Conservation (phyloP, 2,888 invertebrate species). For the Eilema griseolum region DNA sequence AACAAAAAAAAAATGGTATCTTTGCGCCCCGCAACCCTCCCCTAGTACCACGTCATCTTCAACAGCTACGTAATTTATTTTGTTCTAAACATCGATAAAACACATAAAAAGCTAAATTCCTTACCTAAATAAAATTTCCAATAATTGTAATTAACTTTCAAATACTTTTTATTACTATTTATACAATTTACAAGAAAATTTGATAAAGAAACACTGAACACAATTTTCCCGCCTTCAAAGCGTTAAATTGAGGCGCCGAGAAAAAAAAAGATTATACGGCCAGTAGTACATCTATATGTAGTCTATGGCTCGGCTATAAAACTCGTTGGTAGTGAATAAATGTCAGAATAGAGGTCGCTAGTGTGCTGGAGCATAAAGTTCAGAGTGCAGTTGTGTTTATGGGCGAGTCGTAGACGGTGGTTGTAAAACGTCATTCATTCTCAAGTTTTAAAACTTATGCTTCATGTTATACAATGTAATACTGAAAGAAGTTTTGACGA, state of each 20-base stretch:
- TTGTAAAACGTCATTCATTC: slow-evolving; percentile 39
- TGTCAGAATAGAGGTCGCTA: background rate
- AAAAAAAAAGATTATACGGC: no score
- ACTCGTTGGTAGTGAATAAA: slow-evolving; percentile 16
- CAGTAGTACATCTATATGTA: background rate
- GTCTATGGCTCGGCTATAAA: slow-evolving; percentile 24
- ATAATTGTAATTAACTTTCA: background rate
- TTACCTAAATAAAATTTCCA: background rate
- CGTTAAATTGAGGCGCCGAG: background rate
- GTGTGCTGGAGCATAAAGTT: background rate
- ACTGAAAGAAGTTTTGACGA: slow-evolving; percentile 3
- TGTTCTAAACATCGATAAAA: background rate
- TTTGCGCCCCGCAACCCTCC: no score
- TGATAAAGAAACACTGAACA: background rate
- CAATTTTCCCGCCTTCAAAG: background rate
- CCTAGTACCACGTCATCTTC: background rate
- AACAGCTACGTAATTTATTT: background rate
- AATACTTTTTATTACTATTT: background rate
- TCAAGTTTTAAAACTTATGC: slow-evolving; percentile 37
- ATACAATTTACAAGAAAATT: background rate
- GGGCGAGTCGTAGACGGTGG: slow-evolving; percentile 24
- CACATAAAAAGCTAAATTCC: background rate
- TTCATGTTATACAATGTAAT: slow-evolving; percentile 41
- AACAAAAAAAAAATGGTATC: no score
- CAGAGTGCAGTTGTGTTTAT: slow-evolving; percentile 15